Base-by-base conservation (phyloP, 2,797 vertebrate species). In the Lacerta bilineata region DNA sequence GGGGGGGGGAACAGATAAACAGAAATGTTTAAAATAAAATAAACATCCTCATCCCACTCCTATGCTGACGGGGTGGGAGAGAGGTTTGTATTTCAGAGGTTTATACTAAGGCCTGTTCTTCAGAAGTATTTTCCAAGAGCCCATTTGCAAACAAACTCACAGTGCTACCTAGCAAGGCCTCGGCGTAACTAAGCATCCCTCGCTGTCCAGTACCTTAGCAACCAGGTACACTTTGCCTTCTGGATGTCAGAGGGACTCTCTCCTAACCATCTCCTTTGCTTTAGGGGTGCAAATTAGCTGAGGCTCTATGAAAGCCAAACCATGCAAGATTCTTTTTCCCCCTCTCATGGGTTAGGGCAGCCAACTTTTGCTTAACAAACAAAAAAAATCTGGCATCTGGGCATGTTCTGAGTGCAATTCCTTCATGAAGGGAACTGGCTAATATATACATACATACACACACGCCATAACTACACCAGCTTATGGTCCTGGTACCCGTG, bases 301-400 rank as follows among this genome's bases (percentile, higher is more conserved):
- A 23, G 75, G 91, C 94, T 94, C 93, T 1, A 0, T 50, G 55
- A 82, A 94, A 94, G 94, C 94, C 93, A 95, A 95, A 93, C 94
- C 94, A 95, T 95, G 93, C 95, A 95, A 77, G n/a, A 77, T 25
- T 11, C 76, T 43, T 55, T 55, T 0, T 0, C 50, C 50, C 41
- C 41, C 41, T 15, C 29, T 25, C 85, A 55, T 59, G 76, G 85
- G n/a, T 15, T 27, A 79, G 64, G 64, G 76, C 33, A 50, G 85
- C 85, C 33, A 43, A 61, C 66, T 39, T 80, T 59, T 23, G 43
- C 64, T 46, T 43, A 55, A 55, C 13, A 55, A 55, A 55, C 50
- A 17, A 85, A 77, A 46, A 46, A 36, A 69, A 36, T 7, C 23
- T 8, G 61, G n/a, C 5, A 9, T 33, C 75, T 18, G 43, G n/a